Base-by-base conservation (phyloP, 2,797 vertebrate species). In the Babyrousa celebensis region DNA sequence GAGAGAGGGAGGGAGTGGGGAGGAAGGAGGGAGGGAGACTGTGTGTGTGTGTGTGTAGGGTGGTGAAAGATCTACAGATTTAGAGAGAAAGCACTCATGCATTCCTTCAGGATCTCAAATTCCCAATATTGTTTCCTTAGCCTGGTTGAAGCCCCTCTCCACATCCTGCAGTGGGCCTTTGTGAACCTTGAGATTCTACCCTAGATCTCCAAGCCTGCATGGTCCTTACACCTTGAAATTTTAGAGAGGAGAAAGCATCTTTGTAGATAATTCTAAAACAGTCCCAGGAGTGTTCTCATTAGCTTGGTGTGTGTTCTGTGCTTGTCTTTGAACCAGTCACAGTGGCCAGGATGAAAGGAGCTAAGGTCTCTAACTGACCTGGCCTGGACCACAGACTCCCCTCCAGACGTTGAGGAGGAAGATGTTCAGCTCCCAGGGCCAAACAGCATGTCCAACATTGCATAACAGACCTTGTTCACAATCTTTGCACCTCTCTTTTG, bases 241-340 rank as follows among this genome's bases (percentile, higher is more conserved):
- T 27, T 32, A 68, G 36, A 75, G 23, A 91, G 23, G 21, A 72
- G 43, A 65, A 75, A 43, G 8, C 20, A 65, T 58, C 56, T 56
- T 29, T 72, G 14, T 2, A 78, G 68, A 29, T 60, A 70, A 54
- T 72, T 63, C 48, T 58, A 56, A 77, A 75, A 62, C 68, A 3
- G 2, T 78, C 23, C 17, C 43, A 20, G 14, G 15, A 70, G 5
- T 36, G 2, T 16, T 63, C n/a, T 40, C 18, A 25, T 85, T 79
- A 54, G 23, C 17, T 71, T 48, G 54, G 3, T 23, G 40, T 74
- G 21, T 32, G 18, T n/a, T 32, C 0, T 2, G 5, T 48, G 23
- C 65, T 88, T 90, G 6, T 71, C 10, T 88, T 60, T 95, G 74
- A 94, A 62, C 6, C n/a, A 85, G 27, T 65, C 21, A 9, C 68